phyloP scores from a whole-genome alignment of 2,888 invertebrate species.

The Diabrotica balteata region DNA sequence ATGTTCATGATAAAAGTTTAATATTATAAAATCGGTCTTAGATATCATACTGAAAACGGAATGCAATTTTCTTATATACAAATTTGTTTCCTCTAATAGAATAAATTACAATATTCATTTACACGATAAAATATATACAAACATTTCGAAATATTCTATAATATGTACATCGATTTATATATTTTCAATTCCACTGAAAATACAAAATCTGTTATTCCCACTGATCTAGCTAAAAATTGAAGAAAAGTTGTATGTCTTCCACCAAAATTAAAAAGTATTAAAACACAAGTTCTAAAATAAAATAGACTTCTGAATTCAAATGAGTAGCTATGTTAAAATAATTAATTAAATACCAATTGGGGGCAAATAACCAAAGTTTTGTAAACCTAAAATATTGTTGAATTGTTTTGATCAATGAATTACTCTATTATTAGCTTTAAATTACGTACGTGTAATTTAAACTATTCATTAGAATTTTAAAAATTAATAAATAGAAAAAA shows the following conservation, averaged over 20 bases:
- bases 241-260: slow-evolving; percentile 27
- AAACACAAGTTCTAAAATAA: background rate
- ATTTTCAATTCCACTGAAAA: slow-evolving; percentile 55
- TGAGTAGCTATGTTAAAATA: too few species aligned
- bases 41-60: slow-evolving; percentile 38
- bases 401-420: too few species aligned
- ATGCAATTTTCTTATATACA: slow-evolving; percentile 48
- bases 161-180: slow-evolving; percentile 55
- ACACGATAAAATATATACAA: slow-evolving; percentile 46
- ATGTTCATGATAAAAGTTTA: too few species aligned
- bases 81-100: slow-evolving; percentile 42
- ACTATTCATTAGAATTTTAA: too few species aligned
- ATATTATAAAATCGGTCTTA: background rate
- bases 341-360: too few species aligned
- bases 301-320: too few species aligned
- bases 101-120: slow-evolving; percentile 48
- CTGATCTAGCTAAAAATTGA: slow-evolving; percentile 24
- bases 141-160: slow-evolving; percentile 56
- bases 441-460: too few species aligned
- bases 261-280: background rate
- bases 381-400: too few species aligned
- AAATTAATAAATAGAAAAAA: too few species aligned
- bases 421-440: too few species aligned
- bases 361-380: too few species aligned
- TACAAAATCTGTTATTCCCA: slow-evolving; percentile 50